Base-by-base conservation (phyloP, 2,797 vertebrate species). In the Alcedo quadribrachys region DNA sequence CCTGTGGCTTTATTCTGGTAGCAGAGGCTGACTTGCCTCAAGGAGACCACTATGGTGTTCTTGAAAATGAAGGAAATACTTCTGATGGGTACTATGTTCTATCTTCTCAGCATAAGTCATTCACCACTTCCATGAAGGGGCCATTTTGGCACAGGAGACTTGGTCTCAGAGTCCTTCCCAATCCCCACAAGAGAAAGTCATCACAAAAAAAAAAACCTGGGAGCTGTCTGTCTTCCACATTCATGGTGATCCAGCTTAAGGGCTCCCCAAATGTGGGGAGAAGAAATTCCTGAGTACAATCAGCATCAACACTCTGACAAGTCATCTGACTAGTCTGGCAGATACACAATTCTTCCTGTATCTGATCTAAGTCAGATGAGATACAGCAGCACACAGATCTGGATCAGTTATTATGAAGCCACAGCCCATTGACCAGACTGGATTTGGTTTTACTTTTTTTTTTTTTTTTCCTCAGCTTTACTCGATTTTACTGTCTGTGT, bases 91-190 rank as follows among this genome's bases (percentile, higher is more conserved):
- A 7, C 13, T 65, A 10, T 51, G 17, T 0, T 4, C 9, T 45
- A 3, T 71, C 9, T 3, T 6, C 28, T 79, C 28, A 0, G 4
- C 3, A 0, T n/a, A 30, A 69, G 4, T 35, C 2, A 2, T 40
- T 84, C 75, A 40, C 6, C 32, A 19, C 12, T 45, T 46, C 21
- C 22, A 7, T 37, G 55, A 54, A 51, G 77, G 58, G 27, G 19
- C n/a, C n/a, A 15, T 81, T 66, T 66, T 2, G 2, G n/a, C 32
- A 19, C 8, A 43, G 10, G 28, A 58, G 5, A 0, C 33, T 17
- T 30, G 8, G 5, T 73, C 55, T 69, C 21, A 21, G 51, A 32
- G 13, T 60, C 43, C 32, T 73, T 62, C 19, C 67, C 6, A 1
- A n/a, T 65, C 35, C 37, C 37, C 16, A 27, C 20, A 18, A 45